Percentiles rank a stretch among this genome's conserved stretches.
Conservation (phyloP, 2,797 vertebrate species). For the Acrocephalus scirpaceus region DNA sequence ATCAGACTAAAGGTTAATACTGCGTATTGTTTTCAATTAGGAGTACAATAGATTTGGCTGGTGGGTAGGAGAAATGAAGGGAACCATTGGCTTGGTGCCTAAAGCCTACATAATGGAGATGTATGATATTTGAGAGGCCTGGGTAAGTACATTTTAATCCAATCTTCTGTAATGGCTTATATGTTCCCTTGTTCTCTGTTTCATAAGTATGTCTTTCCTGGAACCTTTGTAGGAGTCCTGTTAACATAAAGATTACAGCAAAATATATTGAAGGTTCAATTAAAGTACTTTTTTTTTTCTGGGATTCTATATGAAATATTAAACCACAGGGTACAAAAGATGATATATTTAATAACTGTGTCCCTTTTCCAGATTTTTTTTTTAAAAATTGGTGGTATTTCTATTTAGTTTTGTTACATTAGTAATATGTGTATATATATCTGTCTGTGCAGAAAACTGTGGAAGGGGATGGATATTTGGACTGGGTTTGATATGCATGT, state of each 20-base stretch:
- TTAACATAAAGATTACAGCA: slow-evolving; percentile 73
- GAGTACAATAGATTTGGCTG: slow-evolving; percentile 95
- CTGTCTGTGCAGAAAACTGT: background rate
- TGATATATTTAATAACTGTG: slow-evolving; percentile 3
- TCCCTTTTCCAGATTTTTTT: background rate
- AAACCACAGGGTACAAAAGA: slow-evolving; percentile 35
- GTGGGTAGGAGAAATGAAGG: slow-evolving; percentile 98
- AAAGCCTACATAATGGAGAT: slow-evolving; percentile 94
- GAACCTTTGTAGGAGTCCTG: slow-evolving; percentile 76
- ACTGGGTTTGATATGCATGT: background rate
- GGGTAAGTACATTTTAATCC: slow-evolving; percentile 89
- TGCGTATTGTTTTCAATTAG: slow-evolving; percentile 86
- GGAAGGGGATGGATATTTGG: background rate
- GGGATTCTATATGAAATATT: slow-evolving; percentile 62
- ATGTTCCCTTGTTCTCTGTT: slow-evolving; percentile 79
- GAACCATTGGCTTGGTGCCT: slow-evolving; percentile 94
- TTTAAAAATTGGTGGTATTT: background rate
- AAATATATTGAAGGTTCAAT: slow-evolving; percentile 67
- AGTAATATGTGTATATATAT: background rate
- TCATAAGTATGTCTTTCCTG: slow-evolving; percentile 79
- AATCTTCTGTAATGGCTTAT: slow-evolving; percentile 84
- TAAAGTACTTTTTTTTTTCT: slow-evolving; percentile 47
- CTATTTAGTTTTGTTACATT: background rate
- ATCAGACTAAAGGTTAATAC: slow-evolving; percentile 83
- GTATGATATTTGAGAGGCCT: slow-evolving; percentile 86